Base-by-base conservation (phyloP, 2,888 invertebrate genomes). In the Philhelius pedissequus region DNA sequence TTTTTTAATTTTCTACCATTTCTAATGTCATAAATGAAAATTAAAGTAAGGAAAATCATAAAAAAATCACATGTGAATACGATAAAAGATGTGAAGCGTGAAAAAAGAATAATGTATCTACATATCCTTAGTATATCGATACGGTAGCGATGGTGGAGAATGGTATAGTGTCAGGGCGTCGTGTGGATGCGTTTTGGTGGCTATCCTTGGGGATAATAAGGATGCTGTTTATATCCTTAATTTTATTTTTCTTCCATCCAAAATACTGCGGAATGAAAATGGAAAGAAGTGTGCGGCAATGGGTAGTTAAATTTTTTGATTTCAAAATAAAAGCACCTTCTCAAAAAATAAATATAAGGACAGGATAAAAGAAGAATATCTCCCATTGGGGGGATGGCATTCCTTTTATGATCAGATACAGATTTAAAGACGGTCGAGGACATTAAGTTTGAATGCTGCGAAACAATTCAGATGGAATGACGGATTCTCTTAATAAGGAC, bases 231-330 rank as follows among this genome's bases (percentile, higher is more conserved):
- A 78, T 78, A 69, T 78, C 68, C 50, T 76, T 77, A 73, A 69
- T 73, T 83, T 78, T 60, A 66, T 66, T 81, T 48, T 56, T 71
- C 38, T 54, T 35, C 6, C 50, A 27, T 25, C 20, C 20, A 25
- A 58, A 40, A 69, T n/a, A 43, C 18, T 13, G 22, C 7, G 40
- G 58, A 58, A 56, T 64, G 69, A 35, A 40, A 40, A n/a, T n/a
- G n/a, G n/a, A n/a, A n/a, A n/a, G n/a, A n/a, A 27, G 18, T 27
- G 50, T 48, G 18, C 35, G 54, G 60, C 68, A 45, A 60, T 62
- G 66, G 82, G 71, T 79, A 38, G 83, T 84, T 84, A 84, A 84
- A 79, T 75, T 79, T 69, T 83, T 83, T 83, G 79, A 79, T 74
- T 84, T 66, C 68, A 56, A 79, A 79, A 84, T 75, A 79, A 84